Percentiles rank a stretch among this genome's conserved stretches.
These are phyloP conservation scores for Cabera pusaria DNA, from an alignment of 2,888 invertebrate species.

Conservation along the genomic window DNA sequence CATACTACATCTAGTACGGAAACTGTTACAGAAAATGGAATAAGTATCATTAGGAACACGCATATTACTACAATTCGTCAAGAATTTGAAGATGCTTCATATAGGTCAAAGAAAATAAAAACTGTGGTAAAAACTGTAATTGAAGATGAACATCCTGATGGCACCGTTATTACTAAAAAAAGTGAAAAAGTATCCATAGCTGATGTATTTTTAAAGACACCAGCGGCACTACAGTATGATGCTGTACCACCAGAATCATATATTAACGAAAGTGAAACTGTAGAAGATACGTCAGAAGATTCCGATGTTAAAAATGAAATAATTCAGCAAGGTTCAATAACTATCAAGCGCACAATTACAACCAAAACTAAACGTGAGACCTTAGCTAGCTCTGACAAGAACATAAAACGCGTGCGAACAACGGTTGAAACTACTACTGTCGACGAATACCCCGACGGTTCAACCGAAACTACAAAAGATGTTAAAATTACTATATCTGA, in stretches of 20 bases:
- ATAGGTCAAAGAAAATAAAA: slow-evolving; percentile 60
- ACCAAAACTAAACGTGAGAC: slow-evolving; percentile 76
- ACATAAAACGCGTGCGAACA: slow-evolving; percentile 82
- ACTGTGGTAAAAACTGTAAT: slow-evolving; percentile 55
- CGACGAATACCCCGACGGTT: slow-evolving; percentile 78
- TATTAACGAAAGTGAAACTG: slow-evolving; percentile 58
- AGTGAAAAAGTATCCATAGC: slow-evolving; percentile 71
- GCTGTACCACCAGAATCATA: slow-evolving; percentile 47
- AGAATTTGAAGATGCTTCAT: slow-evolving; percentile 55
- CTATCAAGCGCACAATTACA: slow-evolving; percentile 68
- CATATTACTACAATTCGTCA: slow-evolving; percentile 61
- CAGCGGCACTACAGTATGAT: slow-evolving; percentile 37
- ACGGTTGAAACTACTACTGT: slow-evolving; percentile 79
- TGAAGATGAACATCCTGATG: slow-evolving; percentile 72
- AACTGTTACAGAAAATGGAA: slow-evolving; percentile 52
- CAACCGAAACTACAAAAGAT: slow-evolving; percentile 81
- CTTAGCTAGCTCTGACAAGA: slow-evolving; percentile 73
- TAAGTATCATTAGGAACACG: slow-evolving; percentile 58
- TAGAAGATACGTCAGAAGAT: slow-evolving; percentile 69
- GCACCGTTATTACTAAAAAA: slow-evolving; percentile 65
- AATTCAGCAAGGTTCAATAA: slow-evolving; percentile 54
- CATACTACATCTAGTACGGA: slow-evolving; percentile 49
- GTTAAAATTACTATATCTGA: slow-evolving; percentile 79
- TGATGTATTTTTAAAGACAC: slow-evolving; percentile 53
- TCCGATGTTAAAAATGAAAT: slow-evolving; percentile 66